Conservation (phyloP, 2,888 invertebrate species). For the Oscheius sp. region DNA sequence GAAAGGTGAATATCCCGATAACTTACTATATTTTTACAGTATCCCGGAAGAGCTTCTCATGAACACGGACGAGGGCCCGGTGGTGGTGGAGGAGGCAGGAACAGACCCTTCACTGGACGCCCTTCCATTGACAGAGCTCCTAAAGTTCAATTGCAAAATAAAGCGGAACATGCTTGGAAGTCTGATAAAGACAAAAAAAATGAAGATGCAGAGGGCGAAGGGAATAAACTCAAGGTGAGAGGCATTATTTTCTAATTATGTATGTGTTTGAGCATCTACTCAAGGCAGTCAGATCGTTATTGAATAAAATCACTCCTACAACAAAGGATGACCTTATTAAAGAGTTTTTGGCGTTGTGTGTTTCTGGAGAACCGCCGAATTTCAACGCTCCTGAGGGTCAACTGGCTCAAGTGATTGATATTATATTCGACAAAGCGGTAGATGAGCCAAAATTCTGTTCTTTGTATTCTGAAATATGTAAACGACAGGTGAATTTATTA, state of each 20-base stretch:
- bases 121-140: constrained; percentile 36
- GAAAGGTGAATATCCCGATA: neutral
- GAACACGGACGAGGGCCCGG: constrained; percentile 5
- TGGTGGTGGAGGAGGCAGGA: constrained; percentile 11
- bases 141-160: constrained; percentile 16
- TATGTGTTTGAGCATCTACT: constrained; percentile 38
- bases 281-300: constrained; percentile 60
- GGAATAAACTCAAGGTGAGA: constrained; percentile 40
- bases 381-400: constrained; percentile 13
- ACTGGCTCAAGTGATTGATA: constrained; percentile 48
- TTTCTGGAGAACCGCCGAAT: constrained; percentile 39
- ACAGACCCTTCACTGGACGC: constrained; percentile 16
- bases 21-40: constrained; percentile 22
- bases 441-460: constrained; percentile 64
- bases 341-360: constrained; percentile 55
- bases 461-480: constrained; percentile 57
- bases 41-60: constrained; percentile 23
- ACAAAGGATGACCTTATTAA: constrained; percentile 52
- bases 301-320: constrained; percentile 69
- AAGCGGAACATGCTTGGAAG: constrained; percentile 60
- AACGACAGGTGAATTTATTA: constrained; percentile 33
- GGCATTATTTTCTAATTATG: neutral
- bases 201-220: constrained; percentile 38
- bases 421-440: constrained; percentile 64
- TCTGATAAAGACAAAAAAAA: constrained; percentile 44